phyloP scores from a whole-genome alignment of 2,888 invertebrate species.

The Orthosia gracilis region DNA sequence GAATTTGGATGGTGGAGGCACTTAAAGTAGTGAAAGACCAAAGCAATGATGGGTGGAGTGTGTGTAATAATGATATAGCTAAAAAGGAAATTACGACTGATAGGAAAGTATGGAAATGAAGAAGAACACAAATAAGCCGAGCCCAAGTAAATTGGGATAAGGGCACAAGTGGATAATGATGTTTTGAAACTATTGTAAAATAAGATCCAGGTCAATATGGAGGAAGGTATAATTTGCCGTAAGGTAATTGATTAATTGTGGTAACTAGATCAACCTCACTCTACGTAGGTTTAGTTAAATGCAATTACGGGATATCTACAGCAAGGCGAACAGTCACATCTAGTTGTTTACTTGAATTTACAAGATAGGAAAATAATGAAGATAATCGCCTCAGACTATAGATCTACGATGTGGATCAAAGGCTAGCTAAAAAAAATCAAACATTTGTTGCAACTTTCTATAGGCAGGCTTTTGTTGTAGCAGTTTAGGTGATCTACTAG shows the following conservation, averaged over 20 bases:
- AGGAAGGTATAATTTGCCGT: slow-evolving; percentile 26
- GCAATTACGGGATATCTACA: slow-evolving; percentile 17
- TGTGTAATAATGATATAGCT: too few species aligned
- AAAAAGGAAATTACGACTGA: too few species aligned
- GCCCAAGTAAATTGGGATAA: too few species aligned
- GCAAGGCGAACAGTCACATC: not conserved
- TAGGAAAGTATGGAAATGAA: too few species aligned
- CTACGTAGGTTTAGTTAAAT: slow-evolving; percentile 30
- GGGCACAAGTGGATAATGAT: too few species aligned
- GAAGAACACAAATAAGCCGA: too few species aligned
- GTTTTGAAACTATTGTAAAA: not conserved
- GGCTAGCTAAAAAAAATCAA: too few species aligned
- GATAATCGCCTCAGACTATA: not conserved
- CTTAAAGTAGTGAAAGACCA: too few species aligned
- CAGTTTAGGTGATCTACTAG: too few species aligned
- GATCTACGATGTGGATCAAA: not conserved
- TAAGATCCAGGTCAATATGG: not conserved
- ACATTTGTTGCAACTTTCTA: not conserved
- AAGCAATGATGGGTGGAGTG: too few species aligned
- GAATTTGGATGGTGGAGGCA: too few species aligned
- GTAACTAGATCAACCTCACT: slow-evolving; percentile 19
- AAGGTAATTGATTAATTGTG: slow-evolving; percentile 48
- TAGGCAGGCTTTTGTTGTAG: not conserved
- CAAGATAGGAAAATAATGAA: not conserved
- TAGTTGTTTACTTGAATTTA: not conserved